These are phyloP conservation scores for Phrynocephalus forsythii DNA, from an alignment of 2,797 vertebrate genomes.

Conservation along the genomic window DNA sequence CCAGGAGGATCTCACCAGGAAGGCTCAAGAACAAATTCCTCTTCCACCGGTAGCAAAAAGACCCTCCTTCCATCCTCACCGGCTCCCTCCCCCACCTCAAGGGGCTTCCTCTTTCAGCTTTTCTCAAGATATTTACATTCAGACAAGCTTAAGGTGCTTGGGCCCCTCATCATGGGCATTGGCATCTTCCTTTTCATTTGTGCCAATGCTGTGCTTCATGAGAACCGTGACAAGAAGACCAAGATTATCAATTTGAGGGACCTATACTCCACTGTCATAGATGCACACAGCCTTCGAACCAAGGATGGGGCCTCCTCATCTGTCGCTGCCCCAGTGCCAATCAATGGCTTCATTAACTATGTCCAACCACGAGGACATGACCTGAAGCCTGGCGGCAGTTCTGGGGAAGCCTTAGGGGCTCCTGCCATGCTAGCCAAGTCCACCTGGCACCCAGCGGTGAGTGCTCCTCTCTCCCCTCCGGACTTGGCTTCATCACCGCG, in stretches of 20 bases:
- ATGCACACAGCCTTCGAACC: conserved; percentile 90
- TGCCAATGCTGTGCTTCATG: conserved; percentile 95
- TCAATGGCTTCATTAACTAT: conserved; percentile 92
- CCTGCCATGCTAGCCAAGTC: conserved; percentile 82
- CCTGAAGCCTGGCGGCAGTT: conserved; percentile 73
- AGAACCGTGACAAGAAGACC: conserved; percentile 97
- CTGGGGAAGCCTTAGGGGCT: conserved; percentile 71
- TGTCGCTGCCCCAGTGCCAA: conserved; percentile 72
- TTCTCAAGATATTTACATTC: conserved; percentile 93
- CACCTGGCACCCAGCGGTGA: conserved; percentile 86
- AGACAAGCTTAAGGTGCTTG: conserved; percentile 96
- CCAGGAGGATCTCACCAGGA: conserved; percentile 26
- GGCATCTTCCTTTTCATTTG: conserved; percentile 99
- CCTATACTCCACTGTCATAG: conserved; percentile 98
- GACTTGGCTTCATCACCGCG: conserved; percentile 66
- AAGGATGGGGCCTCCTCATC: conserved; percentile 80
- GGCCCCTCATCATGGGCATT: conserved; percentile 97
- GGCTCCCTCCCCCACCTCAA: conserved; percentile 57
- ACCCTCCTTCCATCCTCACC: conserved; percentile 27
- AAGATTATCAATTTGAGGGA: conserved; percentile 98
- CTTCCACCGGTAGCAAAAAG: conserved; percentile 24
- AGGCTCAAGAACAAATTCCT: conserved; percentile 50
- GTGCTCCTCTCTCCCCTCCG: conserved; percentile 67
- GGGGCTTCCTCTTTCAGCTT: conserved; percentile 85
- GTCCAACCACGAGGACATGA: conserved; percentile 86